Evolutionary conservation across 2,888 invertebrate genomes (phyloP).

Genomic region (Acrocyrtus sp.): DNA sequence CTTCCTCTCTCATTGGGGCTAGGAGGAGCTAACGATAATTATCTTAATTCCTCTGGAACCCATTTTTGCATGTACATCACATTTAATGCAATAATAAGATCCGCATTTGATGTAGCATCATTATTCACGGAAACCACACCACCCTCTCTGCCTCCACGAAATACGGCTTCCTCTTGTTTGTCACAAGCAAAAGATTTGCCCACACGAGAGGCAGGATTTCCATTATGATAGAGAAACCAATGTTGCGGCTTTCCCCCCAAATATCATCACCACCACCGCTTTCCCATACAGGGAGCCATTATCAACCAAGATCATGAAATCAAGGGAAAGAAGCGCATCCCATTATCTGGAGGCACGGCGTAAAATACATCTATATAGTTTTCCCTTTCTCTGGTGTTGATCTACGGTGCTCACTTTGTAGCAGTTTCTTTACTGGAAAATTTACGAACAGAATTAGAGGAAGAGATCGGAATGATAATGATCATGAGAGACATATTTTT

Average conservation of each 20-base stretch:
- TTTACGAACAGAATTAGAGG: neutral
- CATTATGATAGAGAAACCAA: conserved; percentile 12
- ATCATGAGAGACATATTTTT: neutral
- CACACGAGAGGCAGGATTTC: conserved; percentile 7
- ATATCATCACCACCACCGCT: conserved; percentile 16
- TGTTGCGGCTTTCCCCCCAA: conserved; percentile 7
- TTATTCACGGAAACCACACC: neutral
- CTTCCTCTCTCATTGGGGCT: neutral
- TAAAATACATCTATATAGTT: neutral
- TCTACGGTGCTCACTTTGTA: neutral
- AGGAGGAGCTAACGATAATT: conserved; percentile 11
- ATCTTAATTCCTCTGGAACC: conserved; percentile 33
- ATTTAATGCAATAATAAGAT: conserved; percentile 3
- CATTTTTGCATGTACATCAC: conserved; percentile 19
- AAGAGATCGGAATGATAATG: neutral
- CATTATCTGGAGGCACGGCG: neutral
- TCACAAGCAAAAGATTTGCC: neutral
- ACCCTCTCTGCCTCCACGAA: neutral
- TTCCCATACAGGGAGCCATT: neutral
- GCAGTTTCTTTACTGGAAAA: no score
- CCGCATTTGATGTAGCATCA: neutral
- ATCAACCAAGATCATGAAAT: conserved; percentile 14
- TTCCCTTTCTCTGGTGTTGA: neutral
- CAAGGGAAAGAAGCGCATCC: conserved; percentile 2
- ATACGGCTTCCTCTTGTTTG: neutral